Base-by-base conservation (phyloP, 2,888 invertebrate genomes). In the Cephus rjabovi region DNA sequence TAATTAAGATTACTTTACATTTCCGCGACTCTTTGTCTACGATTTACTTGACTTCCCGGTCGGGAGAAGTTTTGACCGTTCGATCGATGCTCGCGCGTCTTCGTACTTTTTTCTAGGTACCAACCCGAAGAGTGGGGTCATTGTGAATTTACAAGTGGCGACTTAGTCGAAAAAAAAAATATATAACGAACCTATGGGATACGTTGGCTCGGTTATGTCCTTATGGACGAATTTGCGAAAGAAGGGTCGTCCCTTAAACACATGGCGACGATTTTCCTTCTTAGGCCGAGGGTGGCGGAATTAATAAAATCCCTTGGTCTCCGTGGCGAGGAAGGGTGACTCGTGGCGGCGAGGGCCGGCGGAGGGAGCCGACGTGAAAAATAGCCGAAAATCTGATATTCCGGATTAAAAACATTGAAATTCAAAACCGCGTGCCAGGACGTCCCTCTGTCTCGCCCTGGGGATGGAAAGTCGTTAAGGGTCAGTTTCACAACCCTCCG, bases 341-440 rank as follows among this genome's bases (percentile, higher is more conserved):
- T 75, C 56, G 56, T 34, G 74, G 35, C 76, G 83, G 89, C 1
- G 0, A 56, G 56, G 56, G 56, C 56, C 9, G 56, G 23, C 6
- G 23, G 23, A 23, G 56, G 56, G 56, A 56, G 56, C 23, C 56
- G 87, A 89, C 89, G 90, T 91, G 91, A 91, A 91, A 91, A 91
- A 91, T 91, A 89, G 89, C 85, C 84, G 87, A 91, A 91, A 91
- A 91, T 91, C 91, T 91, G 91, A 91, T 91, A 91, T 91, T 90
- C 89, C 87, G 86, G 91, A 91, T 91, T 91, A 91, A 91, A 91
- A 91, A 91, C 90, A 91, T 91, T 91, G 91, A 91, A 91, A 91
- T 91, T 91, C 91, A 91, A 91, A 91, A 90, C 90, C 90, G 91
- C 90, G 83, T 87, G 76, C 75, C 75, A 78, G 79, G 74, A 76